phyloP scores from a whole-genome alignment of 2,888 invertebrate species.

The Augiades crinisus region DNA sequence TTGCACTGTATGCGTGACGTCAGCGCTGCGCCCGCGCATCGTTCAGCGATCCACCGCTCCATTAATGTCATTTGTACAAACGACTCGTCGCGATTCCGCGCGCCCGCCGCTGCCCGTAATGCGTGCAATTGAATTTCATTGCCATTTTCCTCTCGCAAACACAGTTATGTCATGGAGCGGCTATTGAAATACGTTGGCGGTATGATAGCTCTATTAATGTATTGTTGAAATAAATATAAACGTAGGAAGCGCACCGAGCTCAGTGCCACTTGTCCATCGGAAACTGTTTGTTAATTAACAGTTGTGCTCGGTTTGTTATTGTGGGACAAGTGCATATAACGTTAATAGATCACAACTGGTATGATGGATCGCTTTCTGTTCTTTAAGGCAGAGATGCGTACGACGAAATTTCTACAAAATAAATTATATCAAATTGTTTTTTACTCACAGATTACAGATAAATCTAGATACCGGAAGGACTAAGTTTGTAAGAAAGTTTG shows the following conservation, averaged over 20 bases:
- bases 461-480: no score
- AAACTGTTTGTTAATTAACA: background rate
- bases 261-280: slow-evolving; percentile 10
- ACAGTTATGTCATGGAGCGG: slow-evolving; percentile 42
- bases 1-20: slow-evolving; percentile 47
- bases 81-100: slow-evolving; percentile 52
- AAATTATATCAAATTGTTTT: no score
- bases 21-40: slow-evolving; percentile 74
- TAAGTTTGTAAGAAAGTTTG: no score
- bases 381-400: no score
- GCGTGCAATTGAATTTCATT: slow-evolving; percentile 75
- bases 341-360: no score
- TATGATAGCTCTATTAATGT: slow-evolving; percentile 25
- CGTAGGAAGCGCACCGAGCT: slow-evolving; percentile 6
- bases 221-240: slow-evolving; percentile 17
- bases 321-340: background rate
- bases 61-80: slow-evolving; percentile 67
- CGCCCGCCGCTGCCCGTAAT: slow-evolving; percentile 61
- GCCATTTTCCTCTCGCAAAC: slow-evolving; percentile 70
- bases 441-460: no score
- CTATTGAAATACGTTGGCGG: slow-evolving; percentile 26
- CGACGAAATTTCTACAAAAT: no score
- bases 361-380: no score
- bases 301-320: background rate
- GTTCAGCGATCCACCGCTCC: slow-evolving; percentile 65